Evolutionary conservation across 2,797 vertebrate species (phyloP).

Genomic region (Protonibea diacanthus): DNA sequence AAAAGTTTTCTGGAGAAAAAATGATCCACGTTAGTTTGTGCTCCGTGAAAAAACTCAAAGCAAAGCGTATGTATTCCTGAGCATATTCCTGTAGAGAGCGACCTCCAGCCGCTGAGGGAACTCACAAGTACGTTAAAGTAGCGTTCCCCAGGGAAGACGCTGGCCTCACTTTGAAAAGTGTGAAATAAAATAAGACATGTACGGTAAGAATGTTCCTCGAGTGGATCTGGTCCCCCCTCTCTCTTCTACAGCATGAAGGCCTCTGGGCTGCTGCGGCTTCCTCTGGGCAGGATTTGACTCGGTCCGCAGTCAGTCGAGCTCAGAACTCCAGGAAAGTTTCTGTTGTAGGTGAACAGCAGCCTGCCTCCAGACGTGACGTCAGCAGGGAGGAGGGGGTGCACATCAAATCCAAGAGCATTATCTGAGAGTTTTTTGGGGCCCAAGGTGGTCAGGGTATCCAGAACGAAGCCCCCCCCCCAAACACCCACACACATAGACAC

Average conservation of each 20-base stretch:
- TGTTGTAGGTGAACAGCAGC: conserved; percentile 82
- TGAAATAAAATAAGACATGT: conserved; percentile 29
- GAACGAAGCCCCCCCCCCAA: conserved; percentile 31
- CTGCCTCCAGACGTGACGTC: conserved; percentile 94
- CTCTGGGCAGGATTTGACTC: conserved; percentile 1
- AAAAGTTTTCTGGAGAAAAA: not conserved
- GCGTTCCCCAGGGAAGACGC: conserved; percentile 19
- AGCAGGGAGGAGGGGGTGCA: conserved; percentile 78
- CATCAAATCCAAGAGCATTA: conserved; percentile 31
- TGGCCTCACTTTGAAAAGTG: conserved; percentile 4
- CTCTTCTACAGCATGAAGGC: conserved; percentile 20
- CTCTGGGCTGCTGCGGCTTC: conserved; percentile 58
- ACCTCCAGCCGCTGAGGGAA: conserved; percentile 18
- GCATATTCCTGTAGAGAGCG: conserved; percentile 59
- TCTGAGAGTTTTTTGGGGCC: conserved; percentile 47
- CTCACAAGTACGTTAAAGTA: not conserved
- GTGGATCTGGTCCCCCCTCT: not conserved
- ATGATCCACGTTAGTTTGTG: conserved; percentile 19
- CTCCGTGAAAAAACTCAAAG: conserved; percentile 30
- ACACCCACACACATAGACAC: conserved; percentile 25
- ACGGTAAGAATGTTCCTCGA: conserved; percentile 1
- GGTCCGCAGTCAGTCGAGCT: conserved; percentile 49
- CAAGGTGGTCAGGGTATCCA: conserved; percentile 40
- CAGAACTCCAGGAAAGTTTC: conserved; percentile 85
- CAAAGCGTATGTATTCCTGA: conserved; percentile 51